Conservation (phyloP, 2,797 vertebrate genomes). For the Australoheros facetus region DNA sequence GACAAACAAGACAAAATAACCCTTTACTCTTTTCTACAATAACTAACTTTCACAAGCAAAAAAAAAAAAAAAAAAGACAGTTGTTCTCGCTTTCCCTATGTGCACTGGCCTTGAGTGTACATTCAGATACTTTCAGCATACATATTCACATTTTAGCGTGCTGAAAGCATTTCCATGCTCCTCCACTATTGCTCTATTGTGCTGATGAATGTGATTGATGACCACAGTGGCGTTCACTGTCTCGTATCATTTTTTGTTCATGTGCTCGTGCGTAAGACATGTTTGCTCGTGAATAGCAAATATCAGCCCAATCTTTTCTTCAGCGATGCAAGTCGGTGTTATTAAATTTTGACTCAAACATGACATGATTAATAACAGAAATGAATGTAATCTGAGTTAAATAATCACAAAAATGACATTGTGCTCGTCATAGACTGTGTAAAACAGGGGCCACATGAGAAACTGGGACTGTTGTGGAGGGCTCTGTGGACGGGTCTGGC, state of each 20-base stretch:
- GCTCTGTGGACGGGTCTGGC: neutral
- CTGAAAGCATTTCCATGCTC: neutral
- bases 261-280: neutral
- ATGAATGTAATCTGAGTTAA: neutral
- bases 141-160: neutral
- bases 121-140: neutral
- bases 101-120: neutral
- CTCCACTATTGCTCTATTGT: neutral
- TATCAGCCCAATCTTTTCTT: neutral
- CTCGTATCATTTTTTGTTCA: neutral
- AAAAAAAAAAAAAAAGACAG: neutral
- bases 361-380: neutral
- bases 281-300: neutral
- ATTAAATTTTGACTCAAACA: neutral
- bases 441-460: neutral
- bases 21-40: neutral
- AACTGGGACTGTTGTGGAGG: neutral
- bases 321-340: neutral
- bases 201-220: neutral
- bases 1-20: neutral
- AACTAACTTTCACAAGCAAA: neutral
- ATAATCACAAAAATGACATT: rapidly evolving
- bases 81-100: neutral
- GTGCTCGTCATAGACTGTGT: rapidly evolving
- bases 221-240: neutral